A percentile compares a stretch with the other conserved stretches of the same genome.
These are phyloP conservation scores for Drosophila orosa DNA, from an alignment of 1,140 invertebrate genomes.

Conservation along the genomic window DNA sequence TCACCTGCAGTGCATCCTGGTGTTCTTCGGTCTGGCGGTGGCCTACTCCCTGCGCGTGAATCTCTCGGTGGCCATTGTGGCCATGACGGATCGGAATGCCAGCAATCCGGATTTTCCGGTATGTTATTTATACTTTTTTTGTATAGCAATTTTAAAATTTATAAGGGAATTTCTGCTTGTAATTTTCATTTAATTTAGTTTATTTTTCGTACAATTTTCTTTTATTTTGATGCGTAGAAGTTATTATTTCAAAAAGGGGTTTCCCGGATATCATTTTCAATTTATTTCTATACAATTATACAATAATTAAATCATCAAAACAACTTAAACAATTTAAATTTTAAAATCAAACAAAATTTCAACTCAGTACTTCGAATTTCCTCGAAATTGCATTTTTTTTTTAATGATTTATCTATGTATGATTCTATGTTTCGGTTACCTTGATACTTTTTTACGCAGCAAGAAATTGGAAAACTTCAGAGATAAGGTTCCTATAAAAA, in stretches of 20 bases:
- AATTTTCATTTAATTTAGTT: neutral
- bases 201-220: rapidly evolving
- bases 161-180: neutral
- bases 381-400: no score
- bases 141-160: neutral
- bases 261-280: neutral
- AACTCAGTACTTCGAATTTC: neutral
- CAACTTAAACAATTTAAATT: neutral
- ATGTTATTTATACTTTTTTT: neutral
- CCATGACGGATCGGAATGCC: slow-evolving; percentile 77
- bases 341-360: neutral
- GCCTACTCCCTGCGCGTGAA: slow-evolving; percentile 88
- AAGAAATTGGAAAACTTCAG: neutral
- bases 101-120: slow-evolving; percentile 81
- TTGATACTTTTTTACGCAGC: neutral
- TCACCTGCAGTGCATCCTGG: slow-evolving; percentile 87
- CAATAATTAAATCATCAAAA: no score
- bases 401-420: neutral
- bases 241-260: neutral
- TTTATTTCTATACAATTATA: no score
- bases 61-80: slow-evolving; percentile 88
- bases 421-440: neutral
- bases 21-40: slow-evolving; percentile 87
- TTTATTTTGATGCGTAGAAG: neutral
- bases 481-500: neutral